phyloP scores from a whole-genome alignment of 2,888 invertebrate genomes.

The Diplazon laetatorius region DNA sequence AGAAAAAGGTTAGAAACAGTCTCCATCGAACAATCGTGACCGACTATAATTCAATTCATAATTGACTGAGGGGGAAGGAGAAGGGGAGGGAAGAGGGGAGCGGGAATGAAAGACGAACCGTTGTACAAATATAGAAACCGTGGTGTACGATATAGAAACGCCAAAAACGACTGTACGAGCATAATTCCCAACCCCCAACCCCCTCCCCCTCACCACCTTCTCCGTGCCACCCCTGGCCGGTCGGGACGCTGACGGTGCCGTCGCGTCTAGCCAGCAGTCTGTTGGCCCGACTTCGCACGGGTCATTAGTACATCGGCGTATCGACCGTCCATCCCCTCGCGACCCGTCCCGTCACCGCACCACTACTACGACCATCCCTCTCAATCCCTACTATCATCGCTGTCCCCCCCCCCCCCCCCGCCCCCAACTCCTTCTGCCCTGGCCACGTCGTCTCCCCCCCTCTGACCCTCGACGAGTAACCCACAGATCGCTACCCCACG shows the following conservation, averaged over 20 bases:
- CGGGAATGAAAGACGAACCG: conserved; percentile 75
- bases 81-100: too few relatives aligned
- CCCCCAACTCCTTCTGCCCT: not conserved
- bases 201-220: too few relatives aligned
- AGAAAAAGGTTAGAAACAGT: not conserved
- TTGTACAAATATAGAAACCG: conserved; percentile 41
- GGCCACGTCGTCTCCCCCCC: not conserved
- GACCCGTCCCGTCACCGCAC: conserved; percentile 58
- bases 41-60: conserved; percentile 79
- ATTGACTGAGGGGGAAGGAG: too few relatives aligned
- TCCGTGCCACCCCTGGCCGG: too few relatives aligned
- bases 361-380: conserved; percentile 51
- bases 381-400: conserved; percentile 27
- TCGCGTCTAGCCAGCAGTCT: conserved; percentile 80
- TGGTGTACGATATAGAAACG: conserved; percentile 8
- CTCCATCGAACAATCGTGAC: conserved; percentile 38
- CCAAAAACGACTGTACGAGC: conserved; percentile 50
- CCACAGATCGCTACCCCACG: conserved; percentile 29
- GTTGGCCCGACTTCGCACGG: conserved; percentile 78
- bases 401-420: not conserved
- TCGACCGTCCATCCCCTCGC: conserved; percentile 76
- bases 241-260: conserved; percentile 76
- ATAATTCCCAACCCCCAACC: too few relatives aligned
- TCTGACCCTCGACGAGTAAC: not conserved
- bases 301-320: conserved; percentile 81